phyloP scores from a whole-genome alignment of 2,113 vertebrate genomes.

The Columba livia region DNA sequence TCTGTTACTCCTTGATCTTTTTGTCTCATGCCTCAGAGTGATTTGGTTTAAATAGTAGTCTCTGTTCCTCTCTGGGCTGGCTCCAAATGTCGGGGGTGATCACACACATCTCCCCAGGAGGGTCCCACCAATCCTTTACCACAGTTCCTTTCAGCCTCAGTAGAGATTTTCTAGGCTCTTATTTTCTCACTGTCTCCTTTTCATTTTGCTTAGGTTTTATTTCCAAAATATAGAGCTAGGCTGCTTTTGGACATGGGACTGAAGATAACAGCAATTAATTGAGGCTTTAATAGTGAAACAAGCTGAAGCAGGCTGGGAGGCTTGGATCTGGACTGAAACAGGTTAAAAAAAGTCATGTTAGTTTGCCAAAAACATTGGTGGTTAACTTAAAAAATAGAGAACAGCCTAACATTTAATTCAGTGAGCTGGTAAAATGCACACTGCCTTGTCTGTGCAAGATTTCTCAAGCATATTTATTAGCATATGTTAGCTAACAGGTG shows the following conservation, averaged over 20 bases:
- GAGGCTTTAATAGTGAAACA: background rate
- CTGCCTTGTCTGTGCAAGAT: background rate
- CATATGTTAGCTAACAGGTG: slow-evolving; percentile 14
- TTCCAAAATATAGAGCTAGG: background rate
- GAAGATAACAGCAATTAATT: background rate
- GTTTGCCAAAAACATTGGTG: background rate
- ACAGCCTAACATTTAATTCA: background rate
- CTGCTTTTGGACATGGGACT: background rate
- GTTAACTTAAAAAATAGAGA: background rate
- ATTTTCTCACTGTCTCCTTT: background rate
- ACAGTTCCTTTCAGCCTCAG: background rate
- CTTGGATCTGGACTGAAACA: background rate
- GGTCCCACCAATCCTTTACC: background rate
- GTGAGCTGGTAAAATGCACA: background rate
- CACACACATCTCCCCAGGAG: background rate
- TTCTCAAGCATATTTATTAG: slow-evolving; percentile 46
- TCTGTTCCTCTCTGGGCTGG: background rate
- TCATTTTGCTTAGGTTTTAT: background rate
- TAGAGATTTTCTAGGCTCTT: background rate
- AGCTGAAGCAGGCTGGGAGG: background rate
- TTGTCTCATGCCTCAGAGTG: background rate
- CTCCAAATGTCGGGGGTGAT: background rate
- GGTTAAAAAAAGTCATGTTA: background rate
- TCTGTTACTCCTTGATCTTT: too few species aligned
- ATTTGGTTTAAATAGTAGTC: background rate